phyloP scores from a whole-genome alignment of 2,113 vertebrate genomes.

The Piprites chloris region DNA sequence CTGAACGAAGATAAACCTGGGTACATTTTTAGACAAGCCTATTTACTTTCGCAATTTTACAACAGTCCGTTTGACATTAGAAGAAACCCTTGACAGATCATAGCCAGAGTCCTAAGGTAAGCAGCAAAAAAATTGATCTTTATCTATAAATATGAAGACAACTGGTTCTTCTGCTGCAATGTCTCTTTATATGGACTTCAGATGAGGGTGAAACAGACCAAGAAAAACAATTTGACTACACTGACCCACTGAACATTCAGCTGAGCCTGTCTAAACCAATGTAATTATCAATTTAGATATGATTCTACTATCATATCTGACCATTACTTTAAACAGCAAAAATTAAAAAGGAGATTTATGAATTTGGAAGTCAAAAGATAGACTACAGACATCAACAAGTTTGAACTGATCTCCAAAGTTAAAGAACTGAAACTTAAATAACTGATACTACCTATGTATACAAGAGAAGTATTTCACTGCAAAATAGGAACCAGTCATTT shows the following conservation, averaged over 20 bases:
- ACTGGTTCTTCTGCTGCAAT: not conserved
- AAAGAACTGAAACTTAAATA: not conserved
- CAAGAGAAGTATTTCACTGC: not conserved
- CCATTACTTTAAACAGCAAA: not conserved
- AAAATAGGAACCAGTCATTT: not conserved
- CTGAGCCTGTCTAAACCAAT: not conserved
- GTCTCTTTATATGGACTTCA: not conserved
- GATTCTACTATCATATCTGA: not conserved
- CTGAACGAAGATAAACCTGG: not conserved
- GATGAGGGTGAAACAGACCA: not conserved
- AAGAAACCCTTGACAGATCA: not conserved
- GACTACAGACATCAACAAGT: not conserved
- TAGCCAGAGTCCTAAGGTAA: not conserved
- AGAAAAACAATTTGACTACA: not conserved
- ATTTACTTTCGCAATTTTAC: not conserved
- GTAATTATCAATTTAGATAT: not conserved
- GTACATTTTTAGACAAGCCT: conserved; percentile 23
- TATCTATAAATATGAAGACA: not conserved
- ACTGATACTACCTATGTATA: not conserved
- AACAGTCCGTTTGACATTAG: not conserved
- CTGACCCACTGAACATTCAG: not conserved
- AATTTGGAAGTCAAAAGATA: not conserved
- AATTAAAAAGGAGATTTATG: not conserved
- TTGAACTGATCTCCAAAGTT: not conserved
- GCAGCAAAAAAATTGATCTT: not conserved